phyloP scores from a whole-genome alignment of 2,888 invertebrate species.

The Sphaeridia pumilis region DNA sequence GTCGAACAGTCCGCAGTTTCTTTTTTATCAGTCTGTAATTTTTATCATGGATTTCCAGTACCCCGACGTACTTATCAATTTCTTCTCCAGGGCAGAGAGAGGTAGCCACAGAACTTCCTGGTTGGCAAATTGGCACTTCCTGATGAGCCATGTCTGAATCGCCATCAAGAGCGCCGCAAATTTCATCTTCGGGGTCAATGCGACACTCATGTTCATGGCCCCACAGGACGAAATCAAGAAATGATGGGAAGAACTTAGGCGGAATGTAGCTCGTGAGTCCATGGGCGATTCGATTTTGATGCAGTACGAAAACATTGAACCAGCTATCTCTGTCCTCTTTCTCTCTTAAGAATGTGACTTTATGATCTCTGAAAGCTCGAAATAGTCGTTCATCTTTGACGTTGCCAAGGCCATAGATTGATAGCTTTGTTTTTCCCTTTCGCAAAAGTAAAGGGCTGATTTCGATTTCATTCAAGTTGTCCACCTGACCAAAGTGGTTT shows the following conservation, averaged over 20 bases:
- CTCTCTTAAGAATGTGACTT: conserved; percentile 59
- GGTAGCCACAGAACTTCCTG: conserved; percentile 85
- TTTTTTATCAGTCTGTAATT: conserved; percentile 57
- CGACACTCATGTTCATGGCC: conserved; percentile 95
- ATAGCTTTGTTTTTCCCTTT: conserved; percentile 70
- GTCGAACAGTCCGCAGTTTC: conserved; percentile 73
- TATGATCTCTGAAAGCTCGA: conserved; percentile 58
- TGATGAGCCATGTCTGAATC: conserved; percentile 38
- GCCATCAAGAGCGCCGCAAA: neutral
- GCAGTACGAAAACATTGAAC: conserved; percentile 85
- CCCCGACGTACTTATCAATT: conserved; percentile 66
- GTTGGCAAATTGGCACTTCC: conserved; percentile 58
- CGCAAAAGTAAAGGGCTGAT: conserved; percentile 71
- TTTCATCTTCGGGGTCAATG: conserved; percentile 46
- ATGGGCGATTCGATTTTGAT: conserved; percentile 78
- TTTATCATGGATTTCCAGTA: conserved; percentile 56
- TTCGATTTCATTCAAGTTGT: conserved; percentile 57
- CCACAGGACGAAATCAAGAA: conserved; percentile 87
- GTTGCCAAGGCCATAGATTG: conserved; percentile 87
- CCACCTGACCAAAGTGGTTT: conserved; percentile 92
- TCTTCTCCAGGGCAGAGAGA: conserved; percentile 81
- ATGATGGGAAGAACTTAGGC: conserved; percentile 63
- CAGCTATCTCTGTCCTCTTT: conserved; percentile 56
- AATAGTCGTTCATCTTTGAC: conserved; percentile 82
- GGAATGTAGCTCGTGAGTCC: conserved; percentile 68